Base-by-base conservation (phyloP, 2,888 invertebrate genomes). In the Euzophera pinguis region DNA sequence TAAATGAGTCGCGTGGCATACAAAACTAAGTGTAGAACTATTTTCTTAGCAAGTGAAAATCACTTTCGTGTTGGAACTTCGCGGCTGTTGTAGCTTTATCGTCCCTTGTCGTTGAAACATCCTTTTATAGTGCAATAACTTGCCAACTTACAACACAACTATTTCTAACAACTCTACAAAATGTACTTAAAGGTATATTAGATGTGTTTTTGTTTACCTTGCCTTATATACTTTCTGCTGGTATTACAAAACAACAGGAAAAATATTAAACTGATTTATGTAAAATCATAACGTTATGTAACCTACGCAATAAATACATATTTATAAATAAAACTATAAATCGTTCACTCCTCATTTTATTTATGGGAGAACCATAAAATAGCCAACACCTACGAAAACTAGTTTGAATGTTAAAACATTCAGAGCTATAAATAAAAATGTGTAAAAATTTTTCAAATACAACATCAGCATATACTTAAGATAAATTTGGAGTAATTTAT, bases 51-150 rank as follows among this genome's bases (percentile, higher is more conserved):
- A 38, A 37, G 32, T 47, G 41, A 16, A 51, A 32, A 72, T 69
- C 64, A 64, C 67, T 81, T 76, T 75, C 75, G 70, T 74, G 76
- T 78, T 68, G 63, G 64, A 70, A 65, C 69, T 69, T 65, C 62
- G 64, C 56, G 65, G 70, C 1, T 57, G 71, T 71, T 67, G 75
- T 73, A 68, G 71, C 69, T 81, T 84, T 84, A 84, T 84, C 78
- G 81, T 70, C 59, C 59, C 65, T 63, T 67, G 74, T 71, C 68
- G 69, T 66, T 64, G 65, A 67, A 70, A 83, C 82, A 80, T 84
- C 81, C 81, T 75, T 78, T 79, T 76, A 79, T 71, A 70, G 73
- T 55, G 65, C 52, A 69, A 75, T 84, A 84, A 83, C 65, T 84
- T 72, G 59, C 69, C 63, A 60, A 71, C 74, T 70, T 67, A 69